Percentiles rank a stretch among this genome's conserved stretches.
Conservation (phyloP, 2,888 invertebrate species). For the Sepioteuthis lessoniana region DNA sequence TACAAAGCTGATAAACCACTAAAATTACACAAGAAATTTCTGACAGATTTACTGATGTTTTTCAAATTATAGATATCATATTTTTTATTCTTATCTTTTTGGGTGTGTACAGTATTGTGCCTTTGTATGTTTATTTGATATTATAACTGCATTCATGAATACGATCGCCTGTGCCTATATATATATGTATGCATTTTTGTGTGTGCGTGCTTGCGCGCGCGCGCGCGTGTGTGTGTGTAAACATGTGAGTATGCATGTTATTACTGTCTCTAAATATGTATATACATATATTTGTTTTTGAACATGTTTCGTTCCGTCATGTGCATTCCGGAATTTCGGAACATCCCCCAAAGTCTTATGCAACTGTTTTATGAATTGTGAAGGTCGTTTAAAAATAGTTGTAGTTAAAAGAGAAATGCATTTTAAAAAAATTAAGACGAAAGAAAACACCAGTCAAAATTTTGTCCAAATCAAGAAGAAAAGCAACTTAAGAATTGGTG, state of each 20-base stretch:
- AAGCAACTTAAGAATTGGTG: no score
- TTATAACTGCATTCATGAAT: not conserved
- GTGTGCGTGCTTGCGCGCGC: not conserved
- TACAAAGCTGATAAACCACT: no score
- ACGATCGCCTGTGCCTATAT: not conserved
- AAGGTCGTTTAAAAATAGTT: no score
- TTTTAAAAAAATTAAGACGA: no score
- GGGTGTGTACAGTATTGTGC: not conserved
- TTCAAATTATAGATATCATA: constrained; percentile 33
- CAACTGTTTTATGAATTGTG: no score
- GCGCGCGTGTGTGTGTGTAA: not conserved
- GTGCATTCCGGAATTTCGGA: no score
- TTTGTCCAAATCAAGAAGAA: no score
- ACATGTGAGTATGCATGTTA: not conserved
- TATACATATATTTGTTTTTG: not conserved
- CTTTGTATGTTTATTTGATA: not conserved
- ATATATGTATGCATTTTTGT: not conserved
- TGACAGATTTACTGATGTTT: not conserved
- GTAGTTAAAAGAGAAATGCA: no score
- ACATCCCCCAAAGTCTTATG: no score
- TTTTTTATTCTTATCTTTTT: constrained; percentile 34
- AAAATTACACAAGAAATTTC: not conserved
- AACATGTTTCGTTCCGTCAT: no score
- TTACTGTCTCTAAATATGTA: not conserved
- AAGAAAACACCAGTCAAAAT: no score